Percentiles rank a stretch among this genome's conserved stretches.
phyloP scores from a whole-genome alignment of 2,113 vertebrate species.

The Brachyistius frenatus region DNA sequence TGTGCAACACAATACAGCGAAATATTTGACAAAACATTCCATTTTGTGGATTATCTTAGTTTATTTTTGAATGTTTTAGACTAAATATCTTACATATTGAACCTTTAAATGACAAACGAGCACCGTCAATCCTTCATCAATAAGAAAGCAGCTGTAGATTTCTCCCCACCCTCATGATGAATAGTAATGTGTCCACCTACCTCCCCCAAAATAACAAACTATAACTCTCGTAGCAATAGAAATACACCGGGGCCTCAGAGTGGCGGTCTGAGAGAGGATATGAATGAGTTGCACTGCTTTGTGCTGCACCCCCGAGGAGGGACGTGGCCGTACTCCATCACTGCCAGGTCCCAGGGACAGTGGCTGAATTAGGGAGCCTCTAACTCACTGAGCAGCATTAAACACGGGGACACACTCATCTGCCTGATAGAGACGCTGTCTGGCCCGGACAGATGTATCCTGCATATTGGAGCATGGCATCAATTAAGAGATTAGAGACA shows the following conservation, averaged over 20 bases:
- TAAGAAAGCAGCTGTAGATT: conserved; percentile 15
- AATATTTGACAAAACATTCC: too few relatives aligned
- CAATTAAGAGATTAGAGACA: conserved; percentile 51
- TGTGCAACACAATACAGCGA: too few relatives aligned
- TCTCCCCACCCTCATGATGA: conserved; percentile 11
- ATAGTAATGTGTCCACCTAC: conserved; percentile 42
- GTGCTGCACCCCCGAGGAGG: conserved; percentile 50
- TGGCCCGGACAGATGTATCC: conserved; percentile 54
- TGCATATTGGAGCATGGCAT: conserved; percentile 44
- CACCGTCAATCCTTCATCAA: conserved; percentile 18
- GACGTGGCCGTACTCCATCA: conserved; percentile 59
- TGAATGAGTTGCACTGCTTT: conserved; percentile 49
- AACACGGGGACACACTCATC: conserved; percentile 45
- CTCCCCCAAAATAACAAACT: conserved; percentile 46
- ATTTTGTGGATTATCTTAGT: too few relatives aligned
- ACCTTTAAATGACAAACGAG: too few relatives aligned
- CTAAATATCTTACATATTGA: too few relatives aligned
- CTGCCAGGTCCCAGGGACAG: conserved; percentile 53
- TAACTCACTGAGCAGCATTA: conserved; percentile 39
- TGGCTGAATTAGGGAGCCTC: conserved; percentile 50
- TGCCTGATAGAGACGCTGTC: conserved; percentile 31
- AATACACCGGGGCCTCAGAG: conserved; percentile 38
- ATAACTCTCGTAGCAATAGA: conserved; percentile 41
- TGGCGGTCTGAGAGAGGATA: conserved; percentile 38
- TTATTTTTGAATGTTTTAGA: too few relatives aligned